Percentiles rank a stretch among this genome's conserved stretches.
Conservation (phyloP, 92 coral and sea anemone species). For the Virgularia gustaviana region DNA sequence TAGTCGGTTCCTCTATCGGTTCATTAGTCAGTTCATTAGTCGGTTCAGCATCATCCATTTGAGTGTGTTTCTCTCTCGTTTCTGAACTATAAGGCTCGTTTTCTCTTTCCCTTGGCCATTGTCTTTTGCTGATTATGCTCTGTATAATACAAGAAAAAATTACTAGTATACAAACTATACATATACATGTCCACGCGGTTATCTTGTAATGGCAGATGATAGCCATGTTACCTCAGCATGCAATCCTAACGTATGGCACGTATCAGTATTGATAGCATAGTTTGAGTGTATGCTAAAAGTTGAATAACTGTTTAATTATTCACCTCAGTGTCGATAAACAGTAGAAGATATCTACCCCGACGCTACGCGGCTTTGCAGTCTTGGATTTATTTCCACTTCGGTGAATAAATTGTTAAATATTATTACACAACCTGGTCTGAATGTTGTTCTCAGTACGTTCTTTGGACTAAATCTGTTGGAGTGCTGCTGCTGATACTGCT, state of each 20-base stretch:
- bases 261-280: too few relatives aligned
- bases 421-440: slow-evolving; percentile 16
- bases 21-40: too few relatives aligned
- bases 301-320: too few relatives aligned
- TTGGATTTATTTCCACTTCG: not conserved
- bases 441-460: too few relatives aligned
- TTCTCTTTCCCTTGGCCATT: not conserved
- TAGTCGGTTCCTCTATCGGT: too few relatives aligned
- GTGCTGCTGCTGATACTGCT: too few relatives aligned
- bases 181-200: not conserved
- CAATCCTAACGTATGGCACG: too few relatives aligned
- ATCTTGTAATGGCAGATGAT: not conserved
- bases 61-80: not conserved
- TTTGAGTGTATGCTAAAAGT: too few relatives aligned
- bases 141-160: not conserved
- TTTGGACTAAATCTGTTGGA: not conserved
- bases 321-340: too few relatives aligned
- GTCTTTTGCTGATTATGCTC: slow-evolving; percentile 11
- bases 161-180: too few relatives aligned
- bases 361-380: not conserved
- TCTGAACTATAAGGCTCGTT: not conserved
- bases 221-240: slow-evolving; percentile 3
- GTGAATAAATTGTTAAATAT: not conserved
- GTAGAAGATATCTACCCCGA: too few relatives aligned
- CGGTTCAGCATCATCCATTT: too few relatives aligned